Percentiles rank a stretch among this genome's conserved stretches.
Evolutionary conservation across 2,113 vertebrate species (phyloP).

Genomic region (Chauna torquata): DNA sequence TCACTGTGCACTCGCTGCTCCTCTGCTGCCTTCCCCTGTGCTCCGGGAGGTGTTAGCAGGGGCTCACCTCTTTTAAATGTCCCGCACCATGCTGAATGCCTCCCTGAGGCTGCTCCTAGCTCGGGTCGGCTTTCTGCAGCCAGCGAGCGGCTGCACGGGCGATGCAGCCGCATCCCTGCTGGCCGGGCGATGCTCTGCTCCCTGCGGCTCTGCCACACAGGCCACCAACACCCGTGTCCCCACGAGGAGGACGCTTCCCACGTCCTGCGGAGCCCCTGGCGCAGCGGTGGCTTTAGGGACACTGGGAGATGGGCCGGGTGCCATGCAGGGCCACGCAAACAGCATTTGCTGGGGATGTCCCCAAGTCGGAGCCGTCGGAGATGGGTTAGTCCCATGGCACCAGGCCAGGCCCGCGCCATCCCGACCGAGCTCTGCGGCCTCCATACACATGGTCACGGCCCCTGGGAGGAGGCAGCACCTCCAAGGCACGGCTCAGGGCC

Average conservation of each 20-base stretch:
- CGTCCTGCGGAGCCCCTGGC: rapidly evolving
- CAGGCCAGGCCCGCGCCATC: neutral
- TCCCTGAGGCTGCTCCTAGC: rapidly evolving
- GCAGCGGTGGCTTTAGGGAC: neutral
- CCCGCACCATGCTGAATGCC: rapidly evolving
- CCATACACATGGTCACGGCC: rapidly evolving
- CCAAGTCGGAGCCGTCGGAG: neutral
- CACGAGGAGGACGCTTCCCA: neutral
- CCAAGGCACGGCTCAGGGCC: neutral
- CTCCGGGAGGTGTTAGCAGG: rapidly evolving
- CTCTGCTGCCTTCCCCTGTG: neutral
- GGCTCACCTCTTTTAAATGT: neutral
- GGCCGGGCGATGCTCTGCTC: neutral
- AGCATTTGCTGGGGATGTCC: too few relatives aligned
- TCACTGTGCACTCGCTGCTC: rapidly evolving
- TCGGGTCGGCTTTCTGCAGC: neutral
- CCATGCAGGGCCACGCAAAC: rapidly evolving
- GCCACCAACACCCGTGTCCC: neutral
- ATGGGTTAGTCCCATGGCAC: rapidly evolving
- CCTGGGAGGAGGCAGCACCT: neutral
- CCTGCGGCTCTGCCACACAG: rapidly evolving
- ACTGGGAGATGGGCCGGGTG: neutral
- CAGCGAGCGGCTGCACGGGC: rapidly evolving
- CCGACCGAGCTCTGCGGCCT: neutral
- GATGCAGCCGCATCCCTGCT: neutral